A percentile compares a stretch with the other conserved stretches of the same genome.
Evolutionary conservation across 2,797 vertebrate species (phyloP).

Genomic region (Hoplostethus atlanticus): DNA sequence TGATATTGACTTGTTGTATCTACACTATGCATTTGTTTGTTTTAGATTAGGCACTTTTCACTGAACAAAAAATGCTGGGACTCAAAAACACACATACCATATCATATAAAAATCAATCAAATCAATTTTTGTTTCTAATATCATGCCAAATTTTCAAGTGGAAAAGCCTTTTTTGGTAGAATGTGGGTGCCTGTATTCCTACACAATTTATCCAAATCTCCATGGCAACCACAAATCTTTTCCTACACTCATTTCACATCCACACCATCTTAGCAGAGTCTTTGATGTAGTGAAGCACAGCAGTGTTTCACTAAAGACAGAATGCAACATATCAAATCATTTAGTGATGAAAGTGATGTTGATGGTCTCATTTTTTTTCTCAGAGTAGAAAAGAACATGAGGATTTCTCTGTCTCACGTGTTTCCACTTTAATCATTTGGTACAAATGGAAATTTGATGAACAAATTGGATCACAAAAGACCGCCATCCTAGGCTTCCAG

Average conservation of each 20-base stretch:
- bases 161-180: constrained; percentile 11
- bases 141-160: neutral
- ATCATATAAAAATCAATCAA: neutral
- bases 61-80: neutral
- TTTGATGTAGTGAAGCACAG: constrained; percentile 33
- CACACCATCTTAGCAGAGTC: constrained; percentile 11
- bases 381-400: neutral
- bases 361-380: too few relatives aligned
- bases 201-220: constrained; percentile 46
- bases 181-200: constrained; percentile 32
- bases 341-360: neutral
- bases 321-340: constrained; percentile 7
- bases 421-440: constrained; percentile 53
- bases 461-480: constrained; percentile 47
- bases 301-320: constrained; percentile 13
- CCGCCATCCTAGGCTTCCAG: constrained; percentile 57
- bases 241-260: constrained; percentile 26
- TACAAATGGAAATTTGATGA: constrained; percentile 60
- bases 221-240: constrained; percentile 55
- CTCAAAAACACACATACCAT: neutral
- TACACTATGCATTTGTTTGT: constrained; percentile 19
- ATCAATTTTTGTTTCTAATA: neutral
- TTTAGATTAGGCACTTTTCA: neutral
- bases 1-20: constrained; percentile 5
- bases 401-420: constrained; percentile 23